Evolutionary conservation across 2,888 invertebrate genomes (phyloP), one percentile per base, ranked within the genome.

Genomic region (Axea sp.): DNA sequence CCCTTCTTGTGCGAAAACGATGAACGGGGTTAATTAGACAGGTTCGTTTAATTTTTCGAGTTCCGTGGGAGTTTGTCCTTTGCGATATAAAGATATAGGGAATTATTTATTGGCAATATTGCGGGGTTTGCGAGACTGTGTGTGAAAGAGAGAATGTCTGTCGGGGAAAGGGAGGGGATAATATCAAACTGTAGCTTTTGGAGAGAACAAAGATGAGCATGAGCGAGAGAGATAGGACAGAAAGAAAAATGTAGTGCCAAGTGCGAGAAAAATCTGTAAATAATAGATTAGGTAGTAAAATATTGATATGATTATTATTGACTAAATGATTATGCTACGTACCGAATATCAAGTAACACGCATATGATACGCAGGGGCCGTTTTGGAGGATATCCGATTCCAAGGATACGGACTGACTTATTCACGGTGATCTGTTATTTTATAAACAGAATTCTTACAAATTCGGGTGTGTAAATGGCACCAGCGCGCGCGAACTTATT

Each of bases 261-360:
- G 83, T 82, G 82, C 81, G 80, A 80, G 76, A 65, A 76, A 79
- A 83, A 77, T 80, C 73, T 86, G 85, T 86, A 85, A 81, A 86
- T 86, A 86, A 85, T 85, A 86, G 83, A 83, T 76, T 86, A 86
- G 86, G 82, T 86, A 85, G 84, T 83, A 82, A 82, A 86, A 86
- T 86, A 86, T 84, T 81, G 81, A 82, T 83, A 83, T 83, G 80
- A 82, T 82, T 78, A 82, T 84, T 82, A 83, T 64, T 73, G 81
- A 82, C 79, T 82, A 81, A 82, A 83, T 80, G 78, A 80, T 83
- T 84, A 84, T 83, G 80, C 83, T 84, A 82, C 81, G 80, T 84
- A 84, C 77, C 80, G 82, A 83, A 79, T 82, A 82, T 79, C 71
- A 81, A 82, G 76, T 80, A 82, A 76, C 78, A 78, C 75, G 78